These are phyloP conservation scores for Dicranocentrus wangi DNA, from an alignment of 2,888 invertebrate species.

Conservation along the genomic window DNA sequence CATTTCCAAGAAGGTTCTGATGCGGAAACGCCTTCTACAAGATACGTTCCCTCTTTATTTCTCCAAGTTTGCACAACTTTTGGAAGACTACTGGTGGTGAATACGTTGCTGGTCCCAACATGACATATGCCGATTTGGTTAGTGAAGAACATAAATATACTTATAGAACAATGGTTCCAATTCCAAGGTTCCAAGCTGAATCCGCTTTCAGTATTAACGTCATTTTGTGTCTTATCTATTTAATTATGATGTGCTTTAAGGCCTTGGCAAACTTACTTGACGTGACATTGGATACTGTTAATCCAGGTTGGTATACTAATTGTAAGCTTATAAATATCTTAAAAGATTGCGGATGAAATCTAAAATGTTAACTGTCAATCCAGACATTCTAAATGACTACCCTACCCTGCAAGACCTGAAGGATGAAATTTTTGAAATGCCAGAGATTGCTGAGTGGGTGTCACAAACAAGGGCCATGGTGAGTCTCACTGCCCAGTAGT, in stretches of 20 bases:
- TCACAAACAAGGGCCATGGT: too few relatives aligned
- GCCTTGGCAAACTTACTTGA: conserved; percentile 54
- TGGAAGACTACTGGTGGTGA: too few relatives aligned
- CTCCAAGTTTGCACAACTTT: too few relatives aligned
- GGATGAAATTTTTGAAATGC: conserved; percentile 35
- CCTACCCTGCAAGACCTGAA: conserved; percentile 23
- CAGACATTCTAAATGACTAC: conserved; percentile 37
- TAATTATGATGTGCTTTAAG: too few relatives aligned
- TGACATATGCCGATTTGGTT: conserved; percentile 59
- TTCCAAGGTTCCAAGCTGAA: too few relatives aligned
- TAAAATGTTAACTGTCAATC: conserved; percentile 32
- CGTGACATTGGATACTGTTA: conserved; percentile 42
- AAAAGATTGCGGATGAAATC: conserved; percentile 44
- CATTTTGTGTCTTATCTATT: too few relatives aligned
- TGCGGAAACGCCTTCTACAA: conserved; percentile 29
- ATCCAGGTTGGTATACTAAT: too few relatives aligned
- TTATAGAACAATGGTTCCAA: too few relatives aligned
- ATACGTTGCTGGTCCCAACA: conserved; percentile 31
- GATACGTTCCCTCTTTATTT: conserved; percentile 41
- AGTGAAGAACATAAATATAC: too few relatives aligned
- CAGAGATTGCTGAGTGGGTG: conserved; percentile 38
- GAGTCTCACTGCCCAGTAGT: too few relatives aligned
- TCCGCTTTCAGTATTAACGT: too few relatives aligned
- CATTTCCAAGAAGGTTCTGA: conserved; percentile 41
- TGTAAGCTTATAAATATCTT: too few relatives aligned